Evolutionary conservation across 2,888 invertebrate genomes (phyloP), one percentile per base, ranked within the genome.

Genomic region (Doris montereyensis): DNA sequence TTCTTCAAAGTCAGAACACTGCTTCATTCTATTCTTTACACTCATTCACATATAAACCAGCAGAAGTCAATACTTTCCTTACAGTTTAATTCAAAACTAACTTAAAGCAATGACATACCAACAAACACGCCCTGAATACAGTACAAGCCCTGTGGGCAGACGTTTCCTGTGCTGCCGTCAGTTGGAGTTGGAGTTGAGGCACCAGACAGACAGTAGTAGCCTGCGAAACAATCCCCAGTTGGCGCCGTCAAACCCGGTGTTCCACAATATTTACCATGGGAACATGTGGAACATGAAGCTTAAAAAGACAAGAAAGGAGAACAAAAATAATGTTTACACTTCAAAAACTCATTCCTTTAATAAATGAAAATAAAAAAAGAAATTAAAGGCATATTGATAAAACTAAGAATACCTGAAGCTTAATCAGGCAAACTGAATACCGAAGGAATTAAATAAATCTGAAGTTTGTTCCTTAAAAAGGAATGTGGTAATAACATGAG

Each of bases 81-180:
- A n/a, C n/a, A n/a, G n/a, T n/a, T n/a, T n/a, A n/a, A n/a, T n/a
- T n/a, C n/a, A n/a, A n/a, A n/a, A n/a, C n/a, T n/a, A n/a, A n/a
- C n/a, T n/a, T n/a, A n/a, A n/a, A n/a, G n/a, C n/a, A 62, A 13
- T 62, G 8, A 8, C 13, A 17, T 41, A 41, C 52, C 52, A 5
- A 41, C 5, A 41, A 17, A 5, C 5, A 41, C 24, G 13, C 89
- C 89, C 10, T 75, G 80, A 5, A 79, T 83, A 80, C 90, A 90
- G 79, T 88, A 90, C 3, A 78, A 71, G 2, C 89, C 89, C 24
- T 82, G 75, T n/a, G 88, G 88, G 80, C 90, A 90, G n/a, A 89
- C 77, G 58, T 86, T 78, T 13, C 89, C 89, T 0, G 88, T 89
- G 21, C 77, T 80, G 21, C 88, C 89, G 82, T 89, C 88, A 13